These are phyloP conservation scores for Ctena decussata DNA, from an alignment of 2,888 invertebrate genomes.

Conservation along the genomic window DNA sequence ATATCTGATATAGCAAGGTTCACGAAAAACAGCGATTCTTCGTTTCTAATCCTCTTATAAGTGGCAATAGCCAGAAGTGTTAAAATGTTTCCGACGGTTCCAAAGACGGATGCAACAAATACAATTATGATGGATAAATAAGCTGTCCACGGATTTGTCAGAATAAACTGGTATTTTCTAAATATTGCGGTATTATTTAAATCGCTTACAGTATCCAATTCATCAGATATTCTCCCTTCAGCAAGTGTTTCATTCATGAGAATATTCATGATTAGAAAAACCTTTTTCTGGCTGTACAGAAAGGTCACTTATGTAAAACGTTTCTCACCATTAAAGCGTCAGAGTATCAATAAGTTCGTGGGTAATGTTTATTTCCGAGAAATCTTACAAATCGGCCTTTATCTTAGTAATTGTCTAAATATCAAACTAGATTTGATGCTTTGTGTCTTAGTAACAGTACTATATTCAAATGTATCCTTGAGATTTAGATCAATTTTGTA, in stretches of 20 bases:
- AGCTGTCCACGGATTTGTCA: not conserved
- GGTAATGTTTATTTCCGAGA: no score
- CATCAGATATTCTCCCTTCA: not conserved
- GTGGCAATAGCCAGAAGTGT: not conserved
- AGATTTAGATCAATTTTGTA: no score
- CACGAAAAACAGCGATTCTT: not conserved
- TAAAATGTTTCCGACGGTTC: not conserved
- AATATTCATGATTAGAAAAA: no score
- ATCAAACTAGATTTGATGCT: no score
- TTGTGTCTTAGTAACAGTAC: no score
- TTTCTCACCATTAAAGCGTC: no score
- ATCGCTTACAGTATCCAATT: not conserved
- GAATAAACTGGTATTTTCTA: not conserved
- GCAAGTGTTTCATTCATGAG: not conserved
- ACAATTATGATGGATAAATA: not conserved
- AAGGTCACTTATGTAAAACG: no score
- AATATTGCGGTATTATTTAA: not conserved
- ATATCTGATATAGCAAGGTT: conserved; percentile 61
- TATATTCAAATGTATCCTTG: no score
- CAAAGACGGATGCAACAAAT: not conserved
- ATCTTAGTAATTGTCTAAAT: no score
- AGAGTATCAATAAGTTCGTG: no score
- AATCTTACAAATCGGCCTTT: no score
- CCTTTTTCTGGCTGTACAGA: no score
- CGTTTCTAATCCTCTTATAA: not conserved